phyloP scores from a whole-genome alignment of 1,140 invertebrate genomes.

The Drosophila paulistorum region DNA sequence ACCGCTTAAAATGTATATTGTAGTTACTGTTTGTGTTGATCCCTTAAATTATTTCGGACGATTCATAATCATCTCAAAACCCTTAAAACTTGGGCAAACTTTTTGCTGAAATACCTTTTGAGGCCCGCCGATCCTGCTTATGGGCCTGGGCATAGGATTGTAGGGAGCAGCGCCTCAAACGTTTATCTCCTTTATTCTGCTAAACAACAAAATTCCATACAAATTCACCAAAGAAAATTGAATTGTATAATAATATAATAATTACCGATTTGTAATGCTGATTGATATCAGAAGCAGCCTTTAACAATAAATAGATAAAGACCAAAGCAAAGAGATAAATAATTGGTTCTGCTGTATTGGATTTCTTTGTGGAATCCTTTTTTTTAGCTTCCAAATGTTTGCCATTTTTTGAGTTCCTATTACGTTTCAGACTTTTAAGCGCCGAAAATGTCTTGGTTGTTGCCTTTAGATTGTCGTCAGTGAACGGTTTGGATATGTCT shows the following conservation, averaged over 20 bases:
- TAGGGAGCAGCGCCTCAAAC: constrained; percentile 70
- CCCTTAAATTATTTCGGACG: constrained; percentile 47
- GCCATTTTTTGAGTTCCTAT: constrained; percentile 32
- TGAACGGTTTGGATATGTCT: background rate
- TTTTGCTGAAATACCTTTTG: constrained; percentile 82
- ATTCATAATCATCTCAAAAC: constrained; percentile 31
- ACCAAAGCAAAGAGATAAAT: constrained; percentile 78
- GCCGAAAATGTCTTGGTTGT: background rate
- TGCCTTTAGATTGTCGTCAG: constrained; percentile 10
- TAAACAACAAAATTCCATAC: constrained; percentile 5
- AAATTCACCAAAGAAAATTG: background rate
- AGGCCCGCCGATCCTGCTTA: constrained; percentile 73
- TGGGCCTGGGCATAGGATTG: constrained; percentile 73
- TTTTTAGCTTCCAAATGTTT: constrained; percentile 41
- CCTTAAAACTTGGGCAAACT: constrained; percentile 78
- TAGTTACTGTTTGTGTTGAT: constrained; percentile 56
- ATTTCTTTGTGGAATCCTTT: constrained; percentile 51
- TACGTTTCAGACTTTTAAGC: constrained; percentile 6
- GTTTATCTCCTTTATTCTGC: constrained; percentile 77
- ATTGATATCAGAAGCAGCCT: constrained; percentile 77
- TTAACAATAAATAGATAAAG: constrained; percentile 72
- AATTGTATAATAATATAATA: background rate
- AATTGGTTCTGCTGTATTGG: constrained; percentile 74
- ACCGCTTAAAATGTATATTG: constrained; percentile 30
- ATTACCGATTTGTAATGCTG: constrained; percentile 80